Evolutionary conservation across 2,797 vertebrate genomes (phyloP).

Genomic region (Gouania willdenowi): DNA sequence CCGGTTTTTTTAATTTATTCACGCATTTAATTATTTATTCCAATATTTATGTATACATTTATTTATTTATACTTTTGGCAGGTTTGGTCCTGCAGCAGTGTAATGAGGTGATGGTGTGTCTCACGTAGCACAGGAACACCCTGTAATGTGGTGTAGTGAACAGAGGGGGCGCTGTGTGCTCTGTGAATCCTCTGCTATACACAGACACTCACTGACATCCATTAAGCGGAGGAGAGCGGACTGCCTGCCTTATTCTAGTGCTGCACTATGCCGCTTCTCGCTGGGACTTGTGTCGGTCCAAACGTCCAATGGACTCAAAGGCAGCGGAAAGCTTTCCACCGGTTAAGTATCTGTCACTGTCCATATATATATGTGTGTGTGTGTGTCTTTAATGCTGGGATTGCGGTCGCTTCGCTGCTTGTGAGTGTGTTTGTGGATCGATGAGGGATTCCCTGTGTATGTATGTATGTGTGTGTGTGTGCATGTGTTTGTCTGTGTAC

Average conservation of each 20-base stretch:
- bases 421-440: conserved; percentile 34
- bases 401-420: conserved; percentile 68
- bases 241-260: conserved; percentile 78
- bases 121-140: conserved; percentile 12
- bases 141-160: conserved; percentile 66
- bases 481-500: conserved; percentile 6
- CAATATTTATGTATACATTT: too few species aligned
- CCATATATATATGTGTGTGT: too few species aligned
- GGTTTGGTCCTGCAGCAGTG: too few species aligned
- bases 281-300: conserved; percentile 49
- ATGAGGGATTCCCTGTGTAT: conserved; percentile 37
- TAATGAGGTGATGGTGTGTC: conserved; percentile 6
- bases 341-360: conserved; percentile 78
- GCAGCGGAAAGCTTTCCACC: conserved; percentile 64
- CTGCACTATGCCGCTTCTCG: conserved; percentile 65
- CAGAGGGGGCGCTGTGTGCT: conserved; percentile 73
- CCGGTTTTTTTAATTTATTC: not conserved
- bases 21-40: too few species aligned
- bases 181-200: conserved; percentile 36
- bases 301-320: conserved; percentile 63
- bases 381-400: conserved; percentile 55
- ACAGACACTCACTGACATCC: conserved; percentile 69
- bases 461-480: too few species aligned
- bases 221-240: conserved; percentile 77
- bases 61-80: too few species aligned